Conservation (phyloP, 2,113 vertebrate species). For the Coracopsis vasa region DNA sequence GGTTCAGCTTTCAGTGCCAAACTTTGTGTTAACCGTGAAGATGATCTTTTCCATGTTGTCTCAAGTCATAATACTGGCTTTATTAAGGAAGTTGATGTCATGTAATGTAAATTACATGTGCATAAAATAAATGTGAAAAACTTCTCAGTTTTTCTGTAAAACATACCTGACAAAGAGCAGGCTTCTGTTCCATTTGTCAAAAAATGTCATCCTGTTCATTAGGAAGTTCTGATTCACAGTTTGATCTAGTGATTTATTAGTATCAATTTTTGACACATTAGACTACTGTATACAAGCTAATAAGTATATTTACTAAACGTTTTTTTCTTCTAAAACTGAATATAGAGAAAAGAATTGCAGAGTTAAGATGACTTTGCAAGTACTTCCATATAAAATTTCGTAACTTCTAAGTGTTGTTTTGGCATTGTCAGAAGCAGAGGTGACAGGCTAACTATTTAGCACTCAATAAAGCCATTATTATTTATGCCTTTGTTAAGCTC, state of each 20-base stretch:
- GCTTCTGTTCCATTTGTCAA: neutral
- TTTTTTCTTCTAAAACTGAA: neutral
- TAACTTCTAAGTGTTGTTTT: neutral
- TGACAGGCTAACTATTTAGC: neutral
- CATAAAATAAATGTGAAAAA: neutral
- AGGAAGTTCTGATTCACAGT: neutral
- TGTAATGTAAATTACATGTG: neutral
- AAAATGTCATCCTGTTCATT: neutral
- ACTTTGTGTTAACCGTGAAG: neutral
- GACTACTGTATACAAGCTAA: neutral
- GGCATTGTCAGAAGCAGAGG: neutral
- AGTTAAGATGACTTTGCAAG: neutral
- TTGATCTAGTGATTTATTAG: neutral
- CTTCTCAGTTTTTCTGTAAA: neutral
- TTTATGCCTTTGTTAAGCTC: neutral
- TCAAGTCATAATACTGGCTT: neutral
- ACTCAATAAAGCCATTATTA: neutral
- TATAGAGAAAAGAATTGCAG: neutral
- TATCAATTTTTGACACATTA: neutral
- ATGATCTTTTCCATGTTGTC: neutral
- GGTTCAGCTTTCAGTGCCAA: constrained; percentile 66
- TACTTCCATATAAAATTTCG: neutral
- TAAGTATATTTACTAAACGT: neutral
- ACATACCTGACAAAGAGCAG: neutral
- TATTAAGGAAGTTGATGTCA: neutral